Evolutionary conservation across 2,113 vertebrate species (phyloP).

Genomic region (Cariama cristata): DNA sequence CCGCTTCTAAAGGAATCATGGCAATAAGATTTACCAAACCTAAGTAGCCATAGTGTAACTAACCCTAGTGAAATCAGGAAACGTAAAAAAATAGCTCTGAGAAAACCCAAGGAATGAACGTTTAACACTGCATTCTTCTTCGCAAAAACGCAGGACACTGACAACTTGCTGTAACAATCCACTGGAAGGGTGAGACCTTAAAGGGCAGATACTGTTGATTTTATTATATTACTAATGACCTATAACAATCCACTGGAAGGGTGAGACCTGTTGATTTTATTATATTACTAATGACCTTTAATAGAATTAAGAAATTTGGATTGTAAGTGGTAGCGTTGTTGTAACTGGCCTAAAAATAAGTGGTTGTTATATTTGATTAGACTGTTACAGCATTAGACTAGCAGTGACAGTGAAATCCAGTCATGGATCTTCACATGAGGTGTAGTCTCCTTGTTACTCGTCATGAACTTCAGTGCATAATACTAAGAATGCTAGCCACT

Average conservation of each 20-base stretch:
- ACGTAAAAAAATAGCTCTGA: background rate
- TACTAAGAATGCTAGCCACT: background rate
- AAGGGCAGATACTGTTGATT: background rate
- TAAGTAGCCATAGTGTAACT: background rate
- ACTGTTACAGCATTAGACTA: background rate
- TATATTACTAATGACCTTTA: background rate
- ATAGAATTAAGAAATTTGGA: background rate
- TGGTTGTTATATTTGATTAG: background rate
- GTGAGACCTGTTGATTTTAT: background rate
- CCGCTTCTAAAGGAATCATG: background rate
- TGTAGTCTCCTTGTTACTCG: background rate
- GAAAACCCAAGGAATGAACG: background rate
- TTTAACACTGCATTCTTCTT: background rate
- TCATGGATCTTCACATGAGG: background rate
- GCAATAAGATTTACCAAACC: background rate
- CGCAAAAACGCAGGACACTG: background rate
- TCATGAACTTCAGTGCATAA: background rate
- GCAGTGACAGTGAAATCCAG: background rate
- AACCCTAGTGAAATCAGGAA: background rate
- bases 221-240: background rate
- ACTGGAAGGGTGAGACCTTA: background rate
- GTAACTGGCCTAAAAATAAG: background rate
- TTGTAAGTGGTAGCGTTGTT: background rate
- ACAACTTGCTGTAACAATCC: background rate
- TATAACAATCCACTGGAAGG: background rate